Evolutionary conservation across 2,888 invertebrate species (phyloP).

Genomic region (Drosophila villosipedis): DNA sequence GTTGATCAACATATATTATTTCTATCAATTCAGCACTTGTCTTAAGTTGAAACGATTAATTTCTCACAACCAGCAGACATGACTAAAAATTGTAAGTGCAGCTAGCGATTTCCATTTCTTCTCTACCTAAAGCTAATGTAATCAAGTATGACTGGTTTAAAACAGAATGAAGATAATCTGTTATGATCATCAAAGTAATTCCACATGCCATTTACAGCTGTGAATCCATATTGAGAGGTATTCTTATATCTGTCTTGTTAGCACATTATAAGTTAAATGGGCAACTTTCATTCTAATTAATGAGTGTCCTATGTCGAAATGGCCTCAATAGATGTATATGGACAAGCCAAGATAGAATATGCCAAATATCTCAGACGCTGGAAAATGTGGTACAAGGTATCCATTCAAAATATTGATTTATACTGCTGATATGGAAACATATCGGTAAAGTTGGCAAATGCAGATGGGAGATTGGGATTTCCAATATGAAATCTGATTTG

Average conservation of each 20-base stretch:
- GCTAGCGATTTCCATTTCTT: background rate
- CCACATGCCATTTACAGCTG: background rate
- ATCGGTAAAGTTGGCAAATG: conserved; percentile 11
- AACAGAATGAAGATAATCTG: background rate
- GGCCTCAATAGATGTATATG: background rate
- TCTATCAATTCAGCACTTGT: background rate
- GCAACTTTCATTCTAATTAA: background rate
- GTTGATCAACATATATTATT: background rate
- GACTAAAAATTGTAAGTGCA: background rate
- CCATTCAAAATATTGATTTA: background rate
- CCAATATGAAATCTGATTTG: conserved; percentile 12
- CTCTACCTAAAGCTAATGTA: conserved; percentile 83
- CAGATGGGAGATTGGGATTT: background rate
- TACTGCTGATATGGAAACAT: background rate
- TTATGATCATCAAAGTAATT: conserved; percentile 45
- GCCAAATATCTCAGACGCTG: background rate
- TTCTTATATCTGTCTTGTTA: background rate
- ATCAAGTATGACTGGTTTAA: background rate
- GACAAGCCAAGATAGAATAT: background rate
- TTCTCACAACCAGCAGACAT: background rate
- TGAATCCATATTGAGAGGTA: too few relatives aligned
- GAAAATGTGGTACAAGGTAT: background rate
- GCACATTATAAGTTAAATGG: background rate
- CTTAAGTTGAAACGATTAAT: background rate
- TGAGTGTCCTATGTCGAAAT: background rate